Base-by-base conservation (phyloP, 2,888 invertebrate genomes). In the Ectropis crepuscularia region DNA sequence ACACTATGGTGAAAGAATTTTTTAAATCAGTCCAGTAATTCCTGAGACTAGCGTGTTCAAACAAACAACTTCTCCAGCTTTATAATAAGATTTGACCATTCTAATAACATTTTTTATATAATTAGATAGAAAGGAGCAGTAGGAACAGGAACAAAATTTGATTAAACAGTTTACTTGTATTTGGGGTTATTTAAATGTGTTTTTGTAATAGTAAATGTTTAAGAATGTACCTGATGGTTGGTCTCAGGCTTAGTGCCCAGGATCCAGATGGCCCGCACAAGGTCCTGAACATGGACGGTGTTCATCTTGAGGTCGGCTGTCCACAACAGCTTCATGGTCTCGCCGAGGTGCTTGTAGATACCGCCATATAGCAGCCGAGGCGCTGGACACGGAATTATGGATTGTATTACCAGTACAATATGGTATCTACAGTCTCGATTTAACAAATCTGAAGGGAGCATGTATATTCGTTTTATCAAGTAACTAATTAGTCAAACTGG, bases 291-390 rank as follows among this genome's bases (percentile, higher is more conserved):
- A 84, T 98, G 97, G 36, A 98, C 95, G 0, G 98, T 98, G 88
- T 98, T 97, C 91, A 97, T 94, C 80, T 95, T 95, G 71, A 98
- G 93, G 65, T 96, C 95, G 9, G 96, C 95, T 46, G 96, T 97
- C 98, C 98, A 98, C 28, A 98, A 92, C 42, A 98, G 93, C 87
- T 98, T 97, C 98, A 98, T 98, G 70, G 97, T 96, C 88, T 98
- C 97, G 43, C 95, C 95, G 39, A 98, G 92, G 80, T 97, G 95
- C 81, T 97, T 97, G 89, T 98, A 98, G 70, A 98, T 95, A 45
- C 96, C 96, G 63, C 97, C 98, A 77, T 97, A 96, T 42, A 98
- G 95, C 58, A 98, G 94, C 49, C 98, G 95, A 0, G 98, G 97
- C 67, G 96, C 97, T 97, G 87, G 16, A 28, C 4, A 10, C 12